Base-by-base conservation (phyloP, 2,888 invertebrate genomes). In the Pinctada fucata region DNA sequence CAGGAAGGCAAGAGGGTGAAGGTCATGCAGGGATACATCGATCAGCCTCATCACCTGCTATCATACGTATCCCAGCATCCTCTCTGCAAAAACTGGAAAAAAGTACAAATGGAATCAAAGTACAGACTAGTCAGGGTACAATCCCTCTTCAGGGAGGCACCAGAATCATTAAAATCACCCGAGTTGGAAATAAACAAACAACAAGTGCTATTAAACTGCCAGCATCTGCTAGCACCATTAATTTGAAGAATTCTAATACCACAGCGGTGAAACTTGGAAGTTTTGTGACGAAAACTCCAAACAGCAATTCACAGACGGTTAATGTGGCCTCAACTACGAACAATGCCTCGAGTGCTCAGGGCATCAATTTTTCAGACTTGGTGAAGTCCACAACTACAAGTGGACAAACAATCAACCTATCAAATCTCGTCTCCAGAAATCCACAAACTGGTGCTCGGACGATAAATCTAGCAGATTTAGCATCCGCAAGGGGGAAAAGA, bases 21-120 rank as follows among this genome's bases (percentile, higher is more conserved):
- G 51, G 16, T 47, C 68, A 68, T 66, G 50, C 63, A 8, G 45
- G n/a, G 67, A 49, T 84, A 48, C 81, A 84, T 58, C 76, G 85
- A 50, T 83, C 85, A n/a, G 49, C 81, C 5, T 84, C 86, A 2
- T 83, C 84, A 6, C 85, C 86, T 16, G 75, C 86, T 13, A 81
- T 86, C 3, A 85, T 86, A 45, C 82, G 80, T 72, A 67, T 86
- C n/a, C 85, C 85, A 31, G 72, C 78, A 4, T 74, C 77, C 63
- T 75, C 75, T 50, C 66, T 78, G 31, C 68, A 75, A 47, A 70
- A 47, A 16, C 66, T 78, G 31, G 64, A 75, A 47, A 63, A 64
- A 68, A 58, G 48, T 45, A 67, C 66, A 49, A 52, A 58, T 66
- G 45, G 65, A 31, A 75, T 67, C 47, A 80, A 74, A 71, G 47